Conservation (phyloP, 2,888 invertebrate species). For the Limnephilus rhombicus region DNA sequence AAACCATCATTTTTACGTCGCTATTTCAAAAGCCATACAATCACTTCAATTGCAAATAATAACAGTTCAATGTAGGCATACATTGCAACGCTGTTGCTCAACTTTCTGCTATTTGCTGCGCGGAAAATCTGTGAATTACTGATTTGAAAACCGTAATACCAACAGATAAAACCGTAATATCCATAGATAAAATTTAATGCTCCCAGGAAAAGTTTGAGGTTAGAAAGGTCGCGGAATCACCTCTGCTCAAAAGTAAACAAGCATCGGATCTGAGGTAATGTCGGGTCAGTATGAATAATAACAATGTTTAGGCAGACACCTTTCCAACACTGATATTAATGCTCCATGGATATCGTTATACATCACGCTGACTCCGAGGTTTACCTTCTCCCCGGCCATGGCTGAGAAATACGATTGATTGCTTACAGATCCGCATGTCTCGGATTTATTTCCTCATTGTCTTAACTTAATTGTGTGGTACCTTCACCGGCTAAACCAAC, state of each 20-base stretch:
- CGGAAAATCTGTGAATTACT: constrained; percentile 45
- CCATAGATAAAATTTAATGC: constrained; percentile 33
- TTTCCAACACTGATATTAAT: constrained; percentile 50
- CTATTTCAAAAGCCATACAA: neutral
- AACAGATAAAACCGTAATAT: constrained; percentile 14
- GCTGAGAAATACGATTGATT: constrained; percentile 33
- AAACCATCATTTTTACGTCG: neutral
- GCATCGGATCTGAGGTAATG: constrained; percentile 41
- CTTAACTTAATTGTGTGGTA: neutral
- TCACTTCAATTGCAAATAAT: neutral
- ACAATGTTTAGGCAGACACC: constrained; percentile 58
- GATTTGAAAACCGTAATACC: constrained; percentile 42
- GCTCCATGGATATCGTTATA: constrained; percentile 36
- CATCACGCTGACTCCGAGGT: constrained; percentile 15
- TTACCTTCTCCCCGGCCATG: constrained; percentile 4
- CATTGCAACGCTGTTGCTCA: constrained; percentile 5
- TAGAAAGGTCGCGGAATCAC: constrained; percentile 48
- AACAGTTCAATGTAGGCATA: neutral
- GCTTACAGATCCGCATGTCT: constrained; percentile 39
- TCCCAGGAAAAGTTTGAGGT: constrained; percentile 45
- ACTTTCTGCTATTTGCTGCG: constrained; percentile 28
- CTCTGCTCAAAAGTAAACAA: constrained; percentile 52
- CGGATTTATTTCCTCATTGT: constrained; percentile 42
- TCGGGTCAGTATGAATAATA: constrained; percentile 60
- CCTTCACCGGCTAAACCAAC: neutral